phyloP scores from a whole-genome alignment of 1,140 invertebrate species.

The Lerema accius region DNA sequence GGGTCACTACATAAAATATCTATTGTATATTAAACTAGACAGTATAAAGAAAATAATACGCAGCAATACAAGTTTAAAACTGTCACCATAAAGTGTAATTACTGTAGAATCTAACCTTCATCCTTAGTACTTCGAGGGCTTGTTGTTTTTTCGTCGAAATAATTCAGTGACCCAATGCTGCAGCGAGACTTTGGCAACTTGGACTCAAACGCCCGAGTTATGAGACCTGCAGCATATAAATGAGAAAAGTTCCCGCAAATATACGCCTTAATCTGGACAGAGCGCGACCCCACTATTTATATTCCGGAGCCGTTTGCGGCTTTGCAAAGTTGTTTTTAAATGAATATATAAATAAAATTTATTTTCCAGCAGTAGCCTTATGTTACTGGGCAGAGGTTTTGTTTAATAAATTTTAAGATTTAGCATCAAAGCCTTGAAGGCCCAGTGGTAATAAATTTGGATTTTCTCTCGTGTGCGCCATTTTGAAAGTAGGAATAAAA shows the following conservation, averaged over 20 bases:
- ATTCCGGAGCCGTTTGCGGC: background rate
- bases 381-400: background rate
- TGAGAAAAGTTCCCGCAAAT: conserved; percentile 23
- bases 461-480: background rate
- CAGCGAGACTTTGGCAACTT: conserved; percentile 20
- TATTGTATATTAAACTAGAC: no score
- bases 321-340: background rate
- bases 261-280: conserved; percentile 10
- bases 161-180: conserved; percentile 1
- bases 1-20: no score
- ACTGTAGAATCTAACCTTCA: background rate
- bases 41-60: no score
- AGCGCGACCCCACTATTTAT: background rate
- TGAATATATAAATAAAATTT: background rate
- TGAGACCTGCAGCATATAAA: conserved; percentile 27
- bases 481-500: background rate
- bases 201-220: conserved; percentile 25
- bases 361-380: background rate
- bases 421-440: no score
- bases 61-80: no score
- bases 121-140: background rate
- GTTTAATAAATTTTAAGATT: background rate
- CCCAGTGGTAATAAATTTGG: no score
- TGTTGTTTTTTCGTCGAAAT: conserved; percentile 10
- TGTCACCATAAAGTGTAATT: no score